Percentiles rank a stretch among this genome's conserved stretches.
Conservation (phyloP, 2,113 vertebrate species). For the Chaetodon trifascialis region DNA sequence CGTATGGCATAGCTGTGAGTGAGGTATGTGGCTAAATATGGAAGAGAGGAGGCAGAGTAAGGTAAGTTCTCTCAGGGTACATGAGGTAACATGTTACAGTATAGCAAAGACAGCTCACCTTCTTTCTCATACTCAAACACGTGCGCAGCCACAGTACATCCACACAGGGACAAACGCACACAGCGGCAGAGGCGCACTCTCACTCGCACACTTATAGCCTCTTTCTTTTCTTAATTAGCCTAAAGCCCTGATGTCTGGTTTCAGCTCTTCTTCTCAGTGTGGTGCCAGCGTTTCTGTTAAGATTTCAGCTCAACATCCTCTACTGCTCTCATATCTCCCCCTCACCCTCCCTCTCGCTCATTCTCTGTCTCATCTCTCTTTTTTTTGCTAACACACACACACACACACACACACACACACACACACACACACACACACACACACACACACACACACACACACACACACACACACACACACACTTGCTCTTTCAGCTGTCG, state of each 20-base stretch:
- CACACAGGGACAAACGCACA: constrained; percentile 12
- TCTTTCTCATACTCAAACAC: constrained; percentile 4
- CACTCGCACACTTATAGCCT: constrained; percentile 29
- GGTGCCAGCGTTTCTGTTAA: constrained; percentile 65
- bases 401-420: constrained; percentile 1
- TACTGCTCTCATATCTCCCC: constrained; percentile 51
- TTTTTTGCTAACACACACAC: neutral
- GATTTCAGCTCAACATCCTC: constrained; percentile 72
- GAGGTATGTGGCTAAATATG: constrained; percentile 12
- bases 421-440: constrained; percentile 5
- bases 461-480: constrained; percentile 2
- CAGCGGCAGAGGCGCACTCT: neutral
- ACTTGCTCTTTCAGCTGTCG: constrained; percentile 16
- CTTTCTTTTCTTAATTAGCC: constrained; percentile 72
- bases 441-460: neutral
- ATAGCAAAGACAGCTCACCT: neutral
- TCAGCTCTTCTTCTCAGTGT: constrained; percentile 60
- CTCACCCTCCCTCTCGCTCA: constrained; percentile 22
- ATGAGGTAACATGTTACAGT: neutral
- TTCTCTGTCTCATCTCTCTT: constrained; percentile 30
- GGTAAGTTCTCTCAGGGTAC: neutral
- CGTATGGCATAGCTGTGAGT: neutral
- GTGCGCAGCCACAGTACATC: neutral
- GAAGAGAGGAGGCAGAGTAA: neutral
- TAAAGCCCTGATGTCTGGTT: constrained; percentile 69